phyloP scores from a whole-genome alignment of 2,888 invertebrate genomes.

The Sinopyrophorus schimmeli region DNA sequence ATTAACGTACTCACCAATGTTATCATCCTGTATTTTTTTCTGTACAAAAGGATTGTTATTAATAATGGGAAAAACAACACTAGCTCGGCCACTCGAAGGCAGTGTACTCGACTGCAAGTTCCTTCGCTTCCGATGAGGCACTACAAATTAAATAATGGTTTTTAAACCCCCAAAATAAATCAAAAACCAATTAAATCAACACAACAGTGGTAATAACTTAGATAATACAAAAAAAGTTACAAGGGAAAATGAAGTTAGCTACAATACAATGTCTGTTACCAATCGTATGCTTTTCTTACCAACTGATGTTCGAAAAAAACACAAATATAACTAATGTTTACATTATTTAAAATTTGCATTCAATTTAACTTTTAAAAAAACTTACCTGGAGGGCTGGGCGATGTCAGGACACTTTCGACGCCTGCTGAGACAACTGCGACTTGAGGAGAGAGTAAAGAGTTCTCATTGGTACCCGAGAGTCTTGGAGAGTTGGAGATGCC shows the following conservation, averaged over 20 bases:
- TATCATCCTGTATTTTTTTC: conserved; percentile 59
- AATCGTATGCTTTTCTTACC: too few relatives aligned
- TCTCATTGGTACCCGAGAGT: conserved; percentile 33
- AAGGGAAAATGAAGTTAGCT: too few relatives aligned
- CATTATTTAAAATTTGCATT: too few relatives aligned
- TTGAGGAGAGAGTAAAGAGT: conserved; percentile 45
- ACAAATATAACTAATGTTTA: too few relatives aligned
- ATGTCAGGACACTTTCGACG: conserved; percentile 54
- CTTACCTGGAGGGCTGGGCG: conserved; percentile 66
- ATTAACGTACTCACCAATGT: conserved; percentile 5
- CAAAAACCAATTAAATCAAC: too few relatives aligned
- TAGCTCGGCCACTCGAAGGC: conserved; percentile 73
- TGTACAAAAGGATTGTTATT: conserved; percentile 62
- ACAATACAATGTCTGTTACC: too few relatives aligned
- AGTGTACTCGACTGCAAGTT: conserved; percentile 56
- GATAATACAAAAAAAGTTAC: too few relatives aligned
- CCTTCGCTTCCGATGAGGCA: conserved; percentile 55
- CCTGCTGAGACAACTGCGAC: conserved; percentile 53
- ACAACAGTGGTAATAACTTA: too few relatives aligned
- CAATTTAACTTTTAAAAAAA: conserved; percentile 2
- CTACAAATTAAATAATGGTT: conserved; percentile 43
- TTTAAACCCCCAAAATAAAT: too few relatives aligned
- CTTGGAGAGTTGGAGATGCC: conserved; percentile 33
- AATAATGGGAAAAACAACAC: conserved; percentile 65
- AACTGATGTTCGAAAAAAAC: too few relatives aligned